Base-by-base conservation (phyloP, 2,113 vertebrate genomes). In the Brachyhypopomus occidentalis region DNA sequence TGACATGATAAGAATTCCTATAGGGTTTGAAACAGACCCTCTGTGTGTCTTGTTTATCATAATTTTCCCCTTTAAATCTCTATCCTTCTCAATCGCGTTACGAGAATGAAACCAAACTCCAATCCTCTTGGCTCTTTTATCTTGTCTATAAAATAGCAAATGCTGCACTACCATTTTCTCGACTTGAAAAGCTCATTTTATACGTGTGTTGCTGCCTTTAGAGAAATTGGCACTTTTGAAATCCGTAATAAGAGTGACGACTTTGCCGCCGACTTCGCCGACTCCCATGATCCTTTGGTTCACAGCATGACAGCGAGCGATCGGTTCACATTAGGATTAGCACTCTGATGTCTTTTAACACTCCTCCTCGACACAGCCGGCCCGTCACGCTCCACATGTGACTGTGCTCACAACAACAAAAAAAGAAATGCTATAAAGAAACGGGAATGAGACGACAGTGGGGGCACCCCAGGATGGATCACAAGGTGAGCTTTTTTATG, bases 321-420 rank as follows among this genome's bases (percentile, higher is more conserved):
- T 92, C 90, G 88, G 80, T 87, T 90, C 83, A 83, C 87, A 89
- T 92, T 90, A 92, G 90, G 90, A 90, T 92, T 90, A 92, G 86
- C 67, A 84, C 67, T 80, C 85, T 90, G 90, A 90, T 86, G 78
- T 87, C 88, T 89, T 91, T 91, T 89, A 88, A 87, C 86, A 77
- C 86, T 87, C 86, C 84, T 83, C 89, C 88, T 87, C 85, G 88
- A 80, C 85, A 83, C 82, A 81, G 79, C 86, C 85, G 80, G 72
- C 66, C 83, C 58, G 81, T 86, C 86, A 86, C 79, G 75, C 83
- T 83, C 69, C 81, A 89, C 84, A 86, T 84, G 79, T 58, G 0
- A 82, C 84, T 82, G 86, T 85, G 90, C 77, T 79, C 64, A 36
- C 38, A 22, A 79, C 77, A 80, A 81, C 75, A 67, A 12, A 5